These are phyloP conservation scores for Cariama cristata DNA, from an alignment of 2,113 vertebrate genomes.

Conservation along the genomic window DNA sequence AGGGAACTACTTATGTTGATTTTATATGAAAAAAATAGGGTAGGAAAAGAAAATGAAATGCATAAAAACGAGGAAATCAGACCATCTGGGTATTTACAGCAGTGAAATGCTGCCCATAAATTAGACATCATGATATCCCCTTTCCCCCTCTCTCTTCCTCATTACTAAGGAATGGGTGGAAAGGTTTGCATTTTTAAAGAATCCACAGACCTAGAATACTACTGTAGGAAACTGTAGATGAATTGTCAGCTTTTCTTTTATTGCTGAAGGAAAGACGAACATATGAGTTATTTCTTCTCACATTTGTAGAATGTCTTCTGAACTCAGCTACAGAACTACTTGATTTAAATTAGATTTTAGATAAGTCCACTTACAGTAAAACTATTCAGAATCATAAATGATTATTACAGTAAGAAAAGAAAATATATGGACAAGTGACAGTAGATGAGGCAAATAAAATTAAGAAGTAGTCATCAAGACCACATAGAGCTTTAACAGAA, in stretches of 20 bases:
- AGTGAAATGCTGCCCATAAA: slow-evolving; percentile 27
- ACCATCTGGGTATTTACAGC: neutral
- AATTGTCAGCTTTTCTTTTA: neutral
- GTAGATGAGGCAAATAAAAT: neutral
- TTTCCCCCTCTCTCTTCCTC: slow-evolving; percentile 32
- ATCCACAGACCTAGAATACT: neutral
- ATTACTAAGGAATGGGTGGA: slow-evolving; percentile 42
- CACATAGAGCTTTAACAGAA: neutral
- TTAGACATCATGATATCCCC: slow-evolving; percentile 19
- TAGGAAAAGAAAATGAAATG: neutral
- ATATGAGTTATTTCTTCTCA: neutral
- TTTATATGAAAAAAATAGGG: neutral
- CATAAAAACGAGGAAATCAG: neutral
- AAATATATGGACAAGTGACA: neutral
- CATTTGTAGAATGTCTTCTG: neutral
- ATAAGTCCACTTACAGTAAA: neutral
- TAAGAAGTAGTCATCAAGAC: neutral
- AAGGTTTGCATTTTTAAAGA: slow-evolving; percentile 48
- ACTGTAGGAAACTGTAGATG: neutral
- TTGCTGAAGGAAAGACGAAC: neutral
- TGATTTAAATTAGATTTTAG: neutral
- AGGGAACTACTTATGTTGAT: neutral
- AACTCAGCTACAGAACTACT: neutral
- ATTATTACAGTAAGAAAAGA: neutral
- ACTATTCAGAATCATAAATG: neutral